Base-by-base conservation (phyloP, 2,888 invertebrate species). In the Netelia melanura region DNA sequence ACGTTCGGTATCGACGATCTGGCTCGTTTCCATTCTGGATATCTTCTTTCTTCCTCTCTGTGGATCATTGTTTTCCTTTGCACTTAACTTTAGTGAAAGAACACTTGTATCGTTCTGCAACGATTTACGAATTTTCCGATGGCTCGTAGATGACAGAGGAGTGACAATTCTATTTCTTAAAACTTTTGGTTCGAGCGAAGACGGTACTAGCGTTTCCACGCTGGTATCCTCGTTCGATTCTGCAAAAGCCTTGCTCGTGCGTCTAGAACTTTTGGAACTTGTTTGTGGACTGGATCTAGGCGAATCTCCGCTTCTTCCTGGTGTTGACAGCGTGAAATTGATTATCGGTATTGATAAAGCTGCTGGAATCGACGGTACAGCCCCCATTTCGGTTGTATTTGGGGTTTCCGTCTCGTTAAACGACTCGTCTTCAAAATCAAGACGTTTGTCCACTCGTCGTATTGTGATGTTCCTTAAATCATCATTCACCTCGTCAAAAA, bases 161-260 rank as follows among this genome's bases (percentile, higher is more conserved):
- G 23, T 8, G n/a, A 90, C 23, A 11, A 64, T 83, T 64, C 90
- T 87, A 71, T 86, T 90, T 38, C 91, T 81, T 14, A 90, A 61
- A 11, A 87, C 58, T 82, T 74, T 86, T 8, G 48, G 48, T 48
- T 3, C 10, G 48, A 3, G 10, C 14, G 10, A 3, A 48, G 48
- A 48, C 0, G 48, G 3, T 3, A 48, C 1, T 54, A 67, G 30
- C n/a, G 65, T 44, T 48, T n/a, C 30, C 5, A 38, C 14, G 30
- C 68, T 5, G 0, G 17, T n/a, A 0, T 79, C 78, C 0, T 58
- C 10, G 54, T 0, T 54, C 11, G 80, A 30, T 58, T 2, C 5
- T 2, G 70, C 58, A 52, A 11, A 9, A 14, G 64, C 21, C 2
- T 21, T 62, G 25, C 54, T 56, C 30, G 48, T 61, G 9, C 56